A percentile compares a stretch with the other conserved stretches of the same genome.
phyloP scores from a whole-genome alignment of 2,113 vertebrate genomes.

The Colistium nudipinnis region DNA sequence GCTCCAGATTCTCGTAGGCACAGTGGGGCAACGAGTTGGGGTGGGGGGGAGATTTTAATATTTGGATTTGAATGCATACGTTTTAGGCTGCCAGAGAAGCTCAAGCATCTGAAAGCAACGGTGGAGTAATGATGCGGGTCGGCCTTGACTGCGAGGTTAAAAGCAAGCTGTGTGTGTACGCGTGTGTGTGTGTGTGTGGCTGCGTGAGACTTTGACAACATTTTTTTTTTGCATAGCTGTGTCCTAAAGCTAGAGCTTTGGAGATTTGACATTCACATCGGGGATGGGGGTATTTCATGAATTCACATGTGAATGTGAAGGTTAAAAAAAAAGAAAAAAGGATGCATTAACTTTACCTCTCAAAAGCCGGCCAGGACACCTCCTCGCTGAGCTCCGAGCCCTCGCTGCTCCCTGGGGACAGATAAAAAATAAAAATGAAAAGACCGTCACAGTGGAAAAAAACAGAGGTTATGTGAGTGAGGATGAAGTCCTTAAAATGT shows the following conservation, averaged over 20 bases:
- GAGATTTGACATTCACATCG: constrained; percentile 36
- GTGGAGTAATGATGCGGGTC: constrained; percentile 43
- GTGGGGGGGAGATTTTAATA: constrained; percentile 2
- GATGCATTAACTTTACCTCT: constrained; percentile 86
- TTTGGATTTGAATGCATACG: constrained; percentile 26
- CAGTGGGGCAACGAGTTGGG: constrained; percentile 13
- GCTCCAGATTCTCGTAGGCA: constrained; percentile 29
- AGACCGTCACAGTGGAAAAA: constrained; percentile 2
- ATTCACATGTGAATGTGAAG: constrained; percentile 29
- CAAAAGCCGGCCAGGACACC: constrained; percentile 97
- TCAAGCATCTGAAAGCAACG: constrained; percentile 40
- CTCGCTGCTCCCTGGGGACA: constrained; percentile 93
- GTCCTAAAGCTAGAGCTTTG: constrained; percentile 35
- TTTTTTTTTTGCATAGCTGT: constrained; percentile 33
- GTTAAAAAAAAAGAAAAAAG: not conserved
- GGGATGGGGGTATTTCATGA: constrained; percentile 26
- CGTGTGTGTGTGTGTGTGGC: too few relatives aligned
- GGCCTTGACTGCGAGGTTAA: constrained; percentile 35
- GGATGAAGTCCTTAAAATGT: constrained; percentile 1
- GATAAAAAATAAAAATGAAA: too few relatives aligned
- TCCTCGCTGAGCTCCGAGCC: constrained; percentile 98
- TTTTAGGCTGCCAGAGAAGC: constrained; percentile 46
- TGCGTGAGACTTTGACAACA: too few relatives aligned
- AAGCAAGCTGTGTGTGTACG: constrained; percentile 21
- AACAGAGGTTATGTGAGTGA: not conserved